Conservation (phyloP, 2,888 invertebrate species). For the Callimorpha dominula region DNA sequence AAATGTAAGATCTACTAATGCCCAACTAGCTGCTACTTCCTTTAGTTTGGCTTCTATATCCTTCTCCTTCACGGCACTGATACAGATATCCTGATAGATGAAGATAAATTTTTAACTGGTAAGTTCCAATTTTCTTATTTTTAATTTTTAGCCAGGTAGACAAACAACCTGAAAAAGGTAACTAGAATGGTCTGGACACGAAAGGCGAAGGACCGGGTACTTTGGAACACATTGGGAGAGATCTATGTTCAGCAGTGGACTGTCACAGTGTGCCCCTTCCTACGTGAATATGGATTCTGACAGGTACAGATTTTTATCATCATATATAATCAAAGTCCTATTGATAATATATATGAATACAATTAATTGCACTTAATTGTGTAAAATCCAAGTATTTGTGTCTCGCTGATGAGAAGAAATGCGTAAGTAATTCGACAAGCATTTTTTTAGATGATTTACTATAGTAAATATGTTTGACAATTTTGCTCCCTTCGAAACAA, state of each 20-base stretch:
- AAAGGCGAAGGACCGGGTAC: background rate
- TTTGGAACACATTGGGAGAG: background rate
- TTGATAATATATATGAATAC: too few relatives aligned
- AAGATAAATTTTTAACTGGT: background rate
- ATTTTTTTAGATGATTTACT: background rate
- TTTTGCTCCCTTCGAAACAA: too few relatives aligned
- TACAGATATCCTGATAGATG: conserved; percentile 91
- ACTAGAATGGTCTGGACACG: background rate
- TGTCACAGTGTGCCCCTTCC: background rate
- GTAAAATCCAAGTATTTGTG: background rate
- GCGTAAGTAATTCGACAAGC: background rate
- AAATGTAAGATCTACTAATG: conserved; percentile 90
- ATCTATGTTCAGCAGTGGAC: background rate
- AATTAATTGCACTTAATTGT: background rate
- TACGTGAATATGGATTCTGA: background rate
- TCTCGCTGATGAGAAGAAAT: background rate
- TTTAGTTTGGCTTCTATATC: conserved; percentile 96
- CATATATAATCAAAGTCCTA: too few relatives aligned
- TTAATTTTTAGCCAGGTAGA: background rate
- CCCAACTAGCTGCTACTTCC: conserved; percentile 94
- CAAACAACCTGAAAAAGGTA: background rate
- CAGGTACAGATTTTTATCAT: background rate
- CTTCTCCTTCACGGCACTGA: conserved; percentile 95
- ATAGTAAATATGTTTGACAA: too few relatives aligned
- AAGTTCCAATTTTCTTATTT: background rate